A percentile compares a stretch with the other conserved stretches of the same genome.
Evolutionary conservation across 2,113 vertebrate species (phyloP).

Genomic region (Leiothrix lutea): DNA sequence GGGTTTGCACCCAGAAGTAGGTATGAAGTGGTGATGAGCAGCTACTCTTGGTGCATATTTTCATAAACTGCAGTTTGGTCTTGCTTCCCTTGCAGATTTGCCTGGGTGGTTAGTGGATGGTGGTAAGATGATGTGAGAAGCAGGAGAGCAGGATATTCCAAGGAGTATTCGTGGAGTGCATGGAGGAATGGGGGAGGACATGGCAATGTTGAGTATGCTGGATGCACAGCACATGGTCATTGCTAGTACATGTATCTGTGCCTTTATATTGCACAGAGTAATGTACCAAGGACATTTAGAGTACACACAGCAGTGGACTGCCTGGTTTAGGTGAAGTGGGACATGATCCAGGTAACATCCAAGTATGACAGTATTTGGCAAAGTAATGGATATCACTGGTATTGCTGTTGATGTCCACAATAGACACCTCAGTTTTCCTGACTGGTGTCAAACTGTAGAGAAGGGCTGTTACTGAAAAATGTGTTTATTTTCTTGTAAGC

Average conservation of each 20-base stretch:
- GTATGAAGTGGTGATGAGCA: rapidly evolving
- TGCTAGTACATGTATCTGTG: rapidly evolving
- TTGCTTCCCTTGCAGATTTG: not conserved
- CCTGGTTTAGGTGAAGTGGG: not conserved
- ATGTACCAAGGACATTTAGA: not conserved
- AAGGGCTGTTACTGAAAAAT: not conserved
- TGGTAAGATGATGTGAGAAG: not conserved
- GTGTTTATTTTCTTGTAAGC: not conserved
- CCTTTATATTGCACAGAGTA: no score
- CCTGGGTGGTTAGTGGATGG: rapidly evolving
- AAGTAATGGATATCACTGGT: not conserved
- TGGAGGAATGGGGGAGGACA: not conserved
- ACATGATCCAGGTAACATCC: not conserved
- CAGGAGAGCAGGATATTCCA: not conserved
- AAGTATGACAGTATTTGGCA: not conserved
- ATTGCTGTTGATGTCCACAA: not conserved
- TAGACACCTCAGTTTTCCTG: not conserved
- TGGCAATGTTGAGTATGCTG: not conserved
- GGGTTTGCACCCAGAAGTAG: not conserved
- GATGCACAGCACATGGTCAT: rapidly evolving
- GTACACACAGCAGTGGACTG: not conserved
- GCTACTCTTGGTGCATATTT: not conserved
- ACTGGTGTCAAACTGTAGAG: not conserved
- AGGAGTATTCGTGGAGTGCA: not conserved
- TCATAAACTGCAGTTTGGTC: not conserved